A percentile compares a stretch with the other conserved stretches of the same genome.
Conservation (phyloP, 2,797 vertebrate species). For the Limnodromus scolopaceus region DNA sequence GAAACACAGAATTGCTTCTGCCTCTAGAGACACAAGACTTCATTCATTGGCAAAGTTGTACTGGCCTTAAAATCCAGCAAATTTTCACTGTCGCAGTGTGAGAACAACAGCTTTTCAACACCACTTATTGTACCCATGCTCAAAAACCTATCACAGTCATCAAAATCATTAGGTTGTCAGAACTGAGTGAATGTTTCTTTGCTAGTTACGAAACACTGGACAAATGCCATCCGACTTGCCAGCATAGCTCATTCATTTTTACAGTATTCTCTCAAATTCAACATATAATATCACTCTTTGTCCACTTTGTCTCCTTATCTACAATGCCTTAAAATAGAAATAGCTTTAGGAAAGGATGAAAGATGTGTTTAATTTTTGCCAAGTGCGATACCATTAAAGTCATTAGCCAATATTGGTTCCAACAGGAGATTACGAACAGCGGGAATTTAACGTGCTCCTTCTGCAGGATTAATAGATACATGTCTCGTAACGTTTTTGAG, state of each 20-base stretch:
- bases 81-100: background rate
- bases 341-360: constrained; percentile 40
- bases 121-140: background rate
- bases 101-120: background rate
- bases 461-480: constrained; percentile 1
- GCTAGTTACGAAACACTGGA: background rate
- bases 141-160: background rate
- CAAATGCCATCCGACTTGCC: background rate
- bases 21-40: background rate
- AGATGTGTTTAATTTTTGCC: constrained; percentile 55
- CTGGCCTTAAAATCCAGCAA: background rate
- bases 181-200: background rate
- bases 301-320: constrained; percentile 26
- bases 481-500: background rate
- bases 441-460: background rate
- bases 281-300: background rate
- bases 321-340: background rate
- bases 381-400: background rate
- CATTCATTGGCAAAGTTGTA: background rate
- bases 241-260: background rate
- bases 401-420: constrained; percentile 31
- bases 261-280: background rate
- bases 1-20: background rate
- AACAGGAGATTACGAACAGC: background rate
- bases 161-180: constrained; percentile 23